Conservation (phyloP, 2,888 invertebrate genomes). For the Catocala fraxini region DNA sequence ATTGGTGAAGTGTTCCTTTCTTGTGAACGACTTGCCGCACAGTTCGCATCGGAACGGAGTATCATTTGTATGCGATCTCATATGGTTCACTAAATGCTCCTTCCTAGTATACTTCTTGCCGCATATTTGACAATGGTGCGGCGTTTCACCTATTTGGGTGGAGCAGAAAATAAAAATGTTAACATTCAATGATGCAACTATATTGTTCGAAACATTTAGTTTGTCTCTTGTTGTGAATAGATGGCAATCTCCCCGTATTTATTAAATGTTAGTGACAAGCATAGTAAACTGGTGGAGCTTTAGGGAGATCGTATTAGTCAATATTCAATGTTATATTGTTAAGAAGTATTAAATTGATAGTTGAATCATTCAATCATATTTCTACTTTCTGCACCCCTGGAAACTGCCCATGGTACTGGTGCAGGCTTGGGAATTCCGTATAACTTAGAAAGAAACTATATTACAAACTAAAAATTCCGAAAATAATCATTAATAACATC, state of each 20-base stretch:
- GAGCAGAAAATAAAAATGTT: slow-evolving; percentile 83
- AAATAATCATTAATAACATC: slow-evolving; percentile 38
- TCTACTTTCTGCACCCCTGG: slow-evolving; percentile 83
- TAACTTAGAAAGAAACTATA: slow-evolving; percentile 44
- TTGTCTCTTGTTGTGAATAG: slow-evolving; percentile 53
- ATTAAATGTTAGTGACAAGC: slow-evolving; percentile 48
- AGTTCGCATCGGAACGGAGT: slow-evolving; percentile 95
- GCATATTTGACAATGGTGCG: slow-evolving; percentile 95
- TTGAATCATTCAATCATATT: slow-evolving; percentile 84
- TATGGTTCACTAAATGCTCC: slow-evolving; percentile 95
- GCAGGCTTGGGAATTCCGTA: slow-evolving; percentile 77
- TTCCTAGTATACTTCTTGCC: slow-evolving; percentile 96
- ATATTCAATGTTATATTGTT: slow-evolving; percentile 41
- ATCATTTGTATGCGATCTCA: slow-evolving; percentile 95
- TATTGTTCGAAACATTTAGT: slow-evolving; percentile 68
- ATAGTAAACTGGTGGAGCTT: slow-evolving; percentile 32
- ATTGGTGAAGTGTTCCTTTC: slow-evolving; percentile 96
- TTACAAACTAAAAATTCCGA: slow-evolving; percentile 71
- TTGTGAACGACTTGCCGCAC: slow-evolving; percentile 95
- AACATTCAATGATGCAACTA: slow-evolving; percentile 87
- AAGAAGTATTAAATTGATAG: slow-evolving; percentile 65
- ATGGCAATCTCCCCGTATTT: slow-evolving; percentile 43
- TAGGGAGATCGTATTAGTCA: slow-evolving; percentile 56
- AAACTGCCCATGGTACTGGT: slow-evolving; percentile 65
- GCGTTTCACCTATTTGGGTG: slow-evolving; percentile 91